These are phyloP conservation scores for Pocillopora damicornis DNA, from an alignment of 64 coral and sea anemone species.

Conservation along the genomic window DNA sequence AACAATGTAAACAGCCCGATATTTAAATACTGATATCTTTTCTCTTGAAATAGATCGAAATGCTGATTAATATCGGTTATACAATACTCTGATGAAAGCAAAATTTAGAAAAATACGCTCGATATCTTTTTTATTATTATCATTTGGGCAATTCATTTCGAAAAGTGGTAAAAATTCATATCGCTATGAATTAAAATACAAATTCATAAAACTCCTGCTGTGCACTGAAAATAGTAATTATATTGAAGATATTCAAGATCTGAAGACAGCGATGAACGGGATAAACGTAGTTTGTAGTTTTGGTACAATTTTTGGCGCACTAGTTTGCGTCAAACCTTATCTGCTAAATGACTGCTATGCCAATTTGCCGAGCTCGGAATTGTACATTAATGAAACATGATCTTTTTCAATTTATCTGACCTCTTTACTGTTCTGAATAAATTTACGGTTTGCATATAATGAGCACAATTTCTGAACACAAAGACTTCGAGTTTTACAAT, in stretches of 20 bases:
- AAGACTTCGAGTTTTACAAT: neutral
- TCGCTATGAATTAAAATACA: slow-evolving; percentile 7
- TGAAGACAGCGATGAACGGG: slow-evolving; percentile 19
- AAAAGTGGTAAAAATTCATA: neutral
- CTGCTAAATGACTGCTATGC: slow-evolving; percentile 14
- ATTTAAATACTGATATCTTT: slow-evolving; percentile 14
- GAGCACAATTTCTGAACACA: neutral
- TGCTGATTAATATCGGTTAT: neutral
- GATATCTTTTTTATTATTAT: neutral
- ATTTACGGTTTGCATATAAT: neutral
- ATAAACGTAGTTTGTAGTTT: slow-evolving; percentile 2
- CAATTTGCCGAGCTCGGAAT: neutral
- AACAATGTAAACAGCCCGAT: slow-evolving; percentile 36
- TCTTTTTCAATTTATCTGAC: neutral
- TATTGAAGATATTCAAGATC: slow-evolving; percentile 24
- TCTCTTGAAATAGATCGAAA: neutral
- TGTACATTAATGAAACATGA: slow-evolving; percentile 24
- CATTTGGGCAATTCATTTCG: neutral
- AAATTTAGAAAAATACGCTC: slow-evolving; percentile 11
- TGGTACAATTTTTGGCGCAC: neutral
- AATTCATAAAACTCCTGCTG: slow-evolving; percentile 28
- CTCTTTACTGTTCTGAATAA: slow-evolving; percentile 1
- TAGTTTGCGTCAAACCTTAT: slow-evolving; percentile 24
- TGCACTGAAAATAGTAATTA: slow-evolving; percentile 36
- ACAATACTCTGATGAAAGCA: neutral